These are phyloP conservation scores for Dinocampus coccinellae DNA, from an alignment of 2,888 invertebrate genomes.

Conservation along the genomic window DNA sequence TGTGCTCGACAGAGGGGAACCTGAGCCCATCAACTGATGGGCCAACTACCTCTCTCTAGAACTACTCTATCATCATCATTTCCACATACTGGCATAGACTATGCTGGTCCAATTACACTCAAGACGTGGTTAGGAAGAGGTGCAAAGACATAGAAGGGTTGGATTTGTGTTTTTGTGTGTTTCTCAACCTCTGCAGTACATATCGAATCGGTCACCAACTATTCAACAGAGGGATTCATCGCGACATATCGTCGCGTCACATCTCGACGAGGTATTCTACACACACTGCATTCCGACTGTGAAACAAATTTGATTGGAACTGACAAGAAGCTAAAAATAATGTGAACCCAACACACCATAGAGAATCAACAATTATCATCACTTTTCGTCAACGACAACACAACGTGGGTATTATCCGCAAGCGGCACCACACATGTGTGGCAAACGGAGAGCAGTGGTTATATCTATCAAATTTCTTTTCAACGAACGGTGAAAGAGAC, in stretches of 20 bases:
- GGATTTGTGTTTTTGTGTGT: constrained; percentile 45
- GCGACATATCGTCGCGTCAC: constrained; percentile 43
- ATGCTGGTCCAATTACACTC: constrained; percentile 18
- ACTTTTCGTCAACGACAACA: too few relatives aligned
- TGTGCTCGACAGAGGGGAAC: constrained; percentile 39
- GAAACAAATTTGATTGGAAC: constrained; percentile 29
- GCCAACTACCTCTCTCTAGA: constrained; percentile 19
- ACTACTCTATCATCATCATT: constrained; percentile 1
- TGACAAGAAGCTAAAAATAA: not conserved
- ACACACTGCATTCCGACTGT: constrained; percentile 20
- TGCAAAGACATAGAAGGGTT: constrained; percentile 21
- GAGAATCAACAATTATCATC: not conserved
- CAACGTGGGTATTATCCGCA: constrained; percentile 8
- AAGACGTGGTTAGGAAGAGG: not conserved
- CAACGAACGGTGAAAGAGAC: not conserved
- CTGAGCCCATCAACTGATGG: constrained; percentile 44
- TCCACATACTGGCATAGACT: constrained; percentile 10
- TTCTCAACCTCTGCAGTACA: constrained; percentile 45
- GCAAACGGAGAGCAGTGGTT: not conserved
- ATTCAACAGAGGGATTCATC: constrained; percentile 40
- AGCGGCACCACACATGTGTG: not conserved
- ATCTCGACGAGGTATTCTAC: constrained; percentile 35
- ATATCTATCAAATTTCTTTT: not conserved
- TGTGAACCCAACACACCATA: not conserved
- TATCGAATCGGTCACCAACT: constrained; percentile 44